These are phyloP conservation scores for Caenorhabditis parvicauda DNA, from an alignment of 2,888 invertebrate genomes.

Conservation along the genomic window DNA sequence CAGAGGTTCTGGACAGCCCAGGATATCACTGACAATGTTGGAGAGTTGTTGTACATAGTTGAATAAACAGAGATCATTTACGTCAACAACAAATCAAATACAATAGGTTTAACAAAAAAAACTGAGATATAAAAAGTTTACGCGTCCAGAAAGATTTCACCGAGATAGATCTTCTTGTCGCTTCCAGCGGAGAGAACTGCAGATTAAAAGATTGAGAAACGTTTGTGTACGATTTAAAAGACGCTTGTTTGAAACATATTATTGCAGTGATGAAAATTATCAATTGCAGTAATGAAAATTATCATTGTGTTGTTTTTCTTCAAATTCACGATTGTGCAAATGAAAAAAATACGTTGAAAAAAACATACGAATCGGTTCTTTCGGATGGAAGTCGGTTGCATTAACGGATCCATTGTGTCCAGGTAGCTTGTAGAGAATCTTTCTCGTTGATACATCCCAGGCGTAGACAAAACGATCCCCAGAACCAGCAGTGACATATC, in stretches of 20 bases:
- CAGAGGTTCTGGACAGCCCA: too few relatives aligned
- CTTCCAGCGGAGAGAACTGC: slow-evolving; percentile 85
- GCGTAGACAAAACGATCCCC: slow-evolving; percentile 86
- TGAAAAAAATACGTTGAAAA: not conserved
- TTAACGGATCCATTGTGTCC: slow-evolving; percentile 97
- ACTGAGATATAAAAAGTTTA: not conserved
- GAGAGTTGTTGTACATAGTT: too few relatives aligned
- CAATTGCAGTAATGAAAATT: too few relatives aligned
- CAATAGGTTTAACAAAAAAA: not conserved
- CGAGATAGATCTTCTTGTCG: slow-evolving; percentile 90
- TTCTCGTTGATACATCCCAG: slow-evolving; percentile 90
- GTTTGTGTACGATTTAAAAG: not conserved
- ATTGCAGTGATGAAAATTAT: too few relatives aligned
- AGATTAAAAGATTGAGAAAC: slow-evolving; percentile 57
- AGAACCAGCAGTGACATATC: slow-evolving; percentile 85
- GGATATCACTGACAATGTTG: too few relatives aligned
- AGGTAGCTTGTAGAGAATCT: slow-evolving; percentile 91
- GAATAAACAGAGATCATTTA: not conserved
- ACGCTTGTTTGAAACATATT: not conserved
- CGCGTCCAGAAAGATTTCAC: slow-evolving; percentile 75
- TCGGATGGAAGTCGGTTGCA: slow-evolving; percentile 89
- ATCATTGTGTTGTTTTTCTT: too few relatives aligned
- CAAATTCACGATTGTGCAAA: not conserved
- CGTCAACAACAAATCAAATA: not conserved
- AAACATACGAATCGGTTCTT: slow-evolving; percentile 78